Base-by-base conservation (phyloP, 2,113 vertebrate species). In the Prionailurus viverrinus region DNA sequence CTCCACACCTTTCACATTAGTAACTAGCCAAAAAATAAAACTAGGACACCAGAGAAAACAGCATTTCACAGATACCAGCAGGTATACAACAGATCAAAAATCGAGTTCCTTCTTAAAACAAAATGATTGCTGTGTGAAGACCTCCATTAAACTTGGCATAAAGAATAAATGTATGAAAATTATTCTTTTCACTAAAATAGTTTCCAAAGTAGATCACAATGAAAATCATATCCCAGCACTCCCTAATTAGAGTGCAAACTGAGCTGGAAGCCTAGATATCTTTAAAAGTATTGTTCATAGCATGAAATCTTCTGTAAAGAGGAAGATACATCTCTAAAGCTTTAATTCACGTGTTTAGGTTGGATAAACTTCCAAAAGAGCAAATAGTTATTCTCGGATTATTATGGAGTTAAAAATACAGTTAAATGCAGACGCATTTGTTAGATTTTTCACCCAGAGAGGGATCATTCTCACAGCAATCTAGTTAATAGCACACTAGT, bases 1-100 rank as follows among this genome's bases (percentile, higher is more conserved):
- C 27, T 80, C 79, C 74, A 33, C 16, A 96, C 33, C n/a, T 92
- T 88, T 98, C 74, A 61, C 53, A 89, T 84, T 93, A 96, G 86
- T 95, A 85, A 94, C 31, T 61, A 86, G 73, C 9, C 85, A 25
- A 89, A 90, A 78, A 80, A 89, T 19, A 96, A 98, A 97, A 29
- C 19, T 84, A 0, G 85, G 41, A 83, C 0, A 0, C 5, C n/a
- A 66, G 55, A 63, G 68, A 84, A 97, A 96, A 97, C 39, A 39
- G 5, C 12, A 87, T 95, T 90, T 84, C 7, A 51, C 69, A 85
- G 76, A 95, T 98, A 83, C 21, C 89, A 97, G 87, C 76, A 97
- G 94, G 82, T 39, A 82, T 89, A 51, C 15, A 87, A 39, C 71
- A 98, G 90, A 96, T 96, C 89, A 93, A 95, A 97, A 98, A 95